Evolutionary conservation across 2,888 invertebrate genomes (phyloP), one percentile per base, ranked within the genome.

Genomic region (Eubasilissa splendida): DNA sequence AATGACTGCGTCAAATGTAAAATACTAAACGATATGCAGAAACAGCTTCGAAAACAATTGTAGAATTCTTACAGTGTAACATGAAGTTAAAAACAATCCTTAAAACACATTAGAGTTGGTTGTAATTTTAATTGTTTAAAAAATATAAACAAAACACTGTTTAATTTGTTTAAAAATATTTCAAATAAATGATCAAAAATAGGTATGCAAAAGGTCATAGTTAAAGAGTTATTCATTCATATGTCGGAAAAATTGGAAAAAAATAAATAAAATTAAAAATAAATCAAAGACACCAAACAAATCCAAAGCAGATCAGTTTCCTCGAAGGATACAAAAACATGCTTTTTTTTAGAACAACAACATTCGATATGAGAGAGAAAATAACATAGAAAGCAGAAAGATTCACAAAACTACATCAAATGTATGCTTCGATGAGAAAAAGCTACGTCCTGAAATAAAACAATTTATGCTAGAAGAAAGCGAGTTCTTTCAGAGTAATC

Each of bases 401-500:
- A 11, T 52, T 5, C 8, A 52, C 12, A 70, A 70, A 52, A 52
- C 70, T 70, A 70, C 70, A n/a, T 22, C 68, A 50, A 50, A 52
- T 31, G 11, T 63, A 63, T 31, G 63, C 63, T 63, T 33, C 63
- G 3, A 31, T 68, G n/a, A 14, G 42, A 68, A 14, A 22, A 71
- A 71, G 71, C 71, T 14, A 54, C 54, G 11, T 71, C 71, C 71
- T 71, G 71, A 71, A 71, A 71, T 53, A 71, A 14, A 71, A 68
- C 31, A 63, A 63, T 63, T 33, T 42, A 68, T 52, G 31, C 14
- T n/a, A 22, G 42, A 58, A 60, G 14, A 60, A 60, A 22, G 14
- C 60, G n/a, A n/a, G n/a, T 60, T 22, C 60, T 60, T 11, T n/a
- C 11, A 42, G 7, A 42, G 42, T 42, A 2, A 42, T 42, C 42